Conservation (phyloP, 2,888 invertebrate genomes). For the Lamellibrachia satsuma region DNA sequence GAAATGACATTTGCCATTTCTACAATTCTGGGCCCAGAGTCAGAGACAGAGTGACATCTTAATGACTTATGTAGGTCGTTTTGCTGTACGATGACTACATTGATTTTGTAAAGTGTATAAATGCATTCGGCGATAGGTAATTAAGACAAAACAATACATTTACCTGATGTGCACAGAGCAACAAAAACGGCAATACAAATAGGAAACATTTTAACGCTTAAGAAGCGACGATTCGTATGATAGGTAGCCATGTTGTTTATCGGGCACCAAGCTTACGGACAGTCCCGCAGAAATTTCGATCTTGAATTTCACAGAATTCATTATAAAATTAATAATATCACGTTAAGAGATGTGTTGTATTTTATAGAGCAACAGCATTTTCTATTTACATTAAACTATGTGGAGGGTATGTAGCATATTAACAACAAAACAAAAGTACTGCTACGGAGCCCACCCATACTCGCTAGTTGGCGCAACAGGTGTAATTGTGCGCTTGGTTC, state of each 20-base stretch:
- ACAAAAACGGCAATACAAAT: not conserved
- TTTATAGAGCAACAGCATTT: too few relatives aligned
- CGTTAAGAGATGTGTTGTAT: not conserved
- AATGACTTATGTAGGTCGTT: too few relatives aligned
- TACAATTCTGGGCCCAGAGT: too few relatives aligned
- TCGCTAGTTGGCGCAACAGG: too few relatives aligned
- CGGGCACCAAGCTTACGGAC: conserved; percentile 12
- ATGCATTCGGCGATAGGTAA: not conserved
- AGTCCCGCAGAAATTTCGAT: not conserved
- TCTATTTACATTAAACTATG: too few relatives aligned
- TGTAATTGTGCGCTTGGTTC: too few relatives aligned
- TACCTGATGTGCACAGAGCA: not conserved
- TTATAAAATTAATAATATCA: not conserved
- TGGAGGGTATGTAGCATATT: too few relatives aligned
- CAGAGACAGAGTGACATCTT: too few relatives aligned
- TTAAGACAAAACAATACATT: not conserved
- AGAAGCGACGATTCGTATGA: not conserved
- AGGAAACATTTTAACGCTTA: not conserved
- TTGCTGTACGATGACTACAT: not conserved
- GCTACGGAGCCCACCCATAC: too few relatives aligned
- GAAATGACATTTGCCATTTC: too few relatives aligned
- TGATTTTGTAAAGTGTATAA: not conserved
- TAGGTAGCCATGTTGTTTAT: conserved; percentile 5
- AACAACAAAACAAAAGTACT: too few relatives aligned
- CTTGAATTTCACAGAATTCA: not conserved